Base-by-base conservation (phyloP, 1,140 invertebrate genomes). In the Lanistes nyassanus region DNA sequence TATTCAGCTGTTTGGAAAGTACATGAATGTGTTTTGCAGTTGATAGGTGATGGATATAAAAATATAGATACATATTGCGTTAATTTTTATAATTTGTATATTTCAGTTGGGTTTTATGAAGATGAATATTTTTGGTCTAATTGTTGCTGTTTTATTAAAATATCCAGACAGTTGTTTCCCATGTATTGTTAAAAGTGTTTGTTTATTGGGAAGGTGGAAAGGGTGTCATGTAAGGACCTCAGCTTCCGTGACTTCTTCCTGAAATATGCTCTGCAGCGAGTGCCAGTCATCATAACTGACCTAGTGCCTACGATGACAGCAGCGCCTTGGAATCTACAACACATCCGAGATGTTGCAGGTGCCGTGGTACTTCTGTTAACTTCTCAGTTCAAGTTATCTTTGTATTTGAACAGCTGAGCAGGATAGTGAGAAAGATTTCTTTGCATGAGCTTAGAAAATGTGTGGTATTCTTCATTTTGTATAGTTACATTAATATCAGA, bases 251-350 rank as follows among this genome's bases (percentile, higher is more conserved):
- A 83, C 26, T 85, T 86, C 60, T 74, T 76, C 47, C 58, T 75
- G 21, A 78, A 79, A 6, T 85, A 80, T 77, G 79, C 79, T 23
- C n/a, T 67, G n/a, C 76, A 66, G 21, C 78, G 80, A 37, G 79
- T 56, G 21, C 85, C 85, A 60, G 80, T 86, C 6, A 78, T 86
- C n/a, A 81, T 86, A n/a, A 82, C 81, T 13, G 82, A 74, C 34
- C 31, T 83, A 11, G 80, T 80, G 29, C 19, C 42, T 6, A 71
- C 78, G 21, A 81, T 86, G 62, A 84, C 85, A 16, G 39, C 39
- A 26, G 64, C 37, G 37, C 76, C 79, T 6, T 84, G 82, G 83
- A 76, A 80, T 51, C 58, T 85, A 26, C 74, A 83, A 23, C 80
- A 80, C 76, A 76, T 86, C 16, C 70, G 76, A 69, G 62, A 82